These are phyloP conservation scores for Drosophila vallismaia DNA, from an alignment of 2,888 invertebrate genomes.

Conservation along the genomic window DNA sequence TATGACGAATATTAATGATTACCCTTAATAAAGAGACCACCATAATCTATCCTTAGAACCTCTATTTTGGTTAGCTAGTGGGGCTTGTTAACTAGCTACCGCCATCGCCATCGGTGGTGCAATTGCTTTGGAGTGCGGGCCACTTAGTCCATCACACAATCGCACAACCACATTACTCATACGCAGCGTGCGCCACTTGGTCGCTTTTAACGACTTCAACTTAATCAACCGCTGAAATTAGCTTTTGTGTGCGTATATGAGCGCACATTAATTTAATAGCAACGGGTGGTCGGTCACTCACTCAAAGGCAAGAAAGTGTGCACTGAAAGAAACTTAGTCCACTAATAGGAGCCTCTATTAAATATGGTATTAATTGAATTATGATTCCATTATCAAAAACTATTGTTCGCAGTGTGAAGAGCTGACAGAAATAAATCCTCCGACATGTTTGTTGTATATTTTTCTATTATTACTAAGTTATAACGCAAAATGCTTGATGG, in stretches of 20 bases:
- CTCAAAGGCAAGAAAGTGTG: conserved; percentile 17
- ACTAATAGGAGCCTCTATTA: not conserved
- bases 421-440: conserved; percentile 22
- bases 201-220: conserved; percentile 73
- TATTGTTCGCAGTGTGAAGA: conserved; percentile 15
- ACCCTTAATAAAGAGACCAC: conserved; percentile 1
- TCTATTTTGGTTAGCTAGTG: conserved; percentile 39
- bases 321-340: conserved; percentile 26
- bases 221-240: conserved; percentile 76
- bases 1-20: conserved; percentile 15
- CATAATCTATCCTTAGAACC: conserved; percentile 33
- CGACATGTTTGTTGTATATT: conserved; percentile 28
- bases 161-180: conserved; percentile 67
- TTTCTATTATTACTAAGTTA: conserved; percentile 49
- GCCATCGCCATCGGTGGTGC: not conserved
- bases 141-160: conserved; percentile 54
- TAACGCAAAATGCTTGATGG: conserved; percentile 49
- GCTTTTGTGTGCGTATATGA: conserved; percentile 76
- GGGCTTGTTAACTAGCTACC: conserved; percentile 34
- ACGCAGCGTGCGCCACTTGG: conserved; percentile 73
- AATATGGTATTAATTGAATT: not conserved
- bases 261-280: conserved; percentile 75
- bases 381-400: not conserved
- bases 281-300: conserved; percentile 46
- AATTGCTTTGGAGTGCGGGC: conserved; percentile 28